These are phyloP conservation scores for Ptilodon capucinus DNA, from an alignment of 2,888 invertebrate species.

Conservation along the genomic window DNA sequence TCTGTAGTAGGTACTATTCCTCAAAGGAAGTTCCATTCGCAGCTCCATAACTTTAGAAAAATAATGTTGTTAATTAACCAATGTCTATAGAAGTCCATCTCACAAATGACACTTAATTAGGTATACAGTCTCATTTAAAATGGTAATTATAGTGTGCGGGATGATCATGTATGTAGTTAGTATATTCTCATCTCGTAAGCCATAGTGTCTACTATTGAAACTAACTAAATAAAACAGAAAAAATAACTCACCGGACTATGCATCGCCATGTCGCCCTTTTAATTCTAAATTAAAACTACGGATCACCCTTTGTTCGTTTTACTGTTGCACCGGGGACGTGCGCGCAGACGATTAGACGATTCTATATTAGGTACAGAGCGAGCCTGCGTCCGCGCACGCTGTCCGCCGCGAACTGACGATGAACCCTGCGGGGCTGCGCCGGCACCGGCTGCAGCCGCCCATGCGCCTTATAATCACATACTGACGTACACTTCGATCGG, in stretches of 20 bases:
- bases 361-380: constrained; percentile 26
- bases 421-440: constrained; percentile 55
- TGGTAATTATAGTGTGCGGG: constrained; percentile 23
- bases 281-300: constrained; percentile 69
- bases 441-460: constrained; percentile 46
- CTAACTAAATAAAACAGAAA: constrained; percentile 10
- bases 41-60: constrained; percentile 2
- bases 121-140: constrained; percentile 27
- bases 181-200: constrained; percentile 17
- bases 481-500: constrained; percentile 49
- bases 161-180: constrained; percentile 17
- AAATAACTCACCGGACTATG: constrained; percentile 58
- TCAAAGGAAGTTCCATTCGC: constrained; percentile 2
- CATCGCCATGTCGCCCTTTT: constrained; percentile 61
- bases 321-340: constrained; percentile 37
- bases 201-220: neutral
- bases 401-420: constrained; percentile 43
- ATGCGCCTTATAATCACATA: constrained; percentile 54
- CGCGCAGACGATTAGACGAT: constrained; percentile 41
- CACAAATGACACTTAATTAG: constrained; percentile 23
- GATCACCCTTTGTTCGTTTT: constrained; percentile 64
- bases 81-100: constrained; percentile 11
- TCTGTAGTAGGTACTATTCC: neutral
- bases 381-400: constrained; percentile 57
- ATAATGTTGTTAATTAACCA: constrained; percentile 14